A percentile compares a stretch with the other conserved stretches of the same genome.
Conservation (phyloP, 2,888 invertebrate species). For the Argyresthia albistria region DNA sequence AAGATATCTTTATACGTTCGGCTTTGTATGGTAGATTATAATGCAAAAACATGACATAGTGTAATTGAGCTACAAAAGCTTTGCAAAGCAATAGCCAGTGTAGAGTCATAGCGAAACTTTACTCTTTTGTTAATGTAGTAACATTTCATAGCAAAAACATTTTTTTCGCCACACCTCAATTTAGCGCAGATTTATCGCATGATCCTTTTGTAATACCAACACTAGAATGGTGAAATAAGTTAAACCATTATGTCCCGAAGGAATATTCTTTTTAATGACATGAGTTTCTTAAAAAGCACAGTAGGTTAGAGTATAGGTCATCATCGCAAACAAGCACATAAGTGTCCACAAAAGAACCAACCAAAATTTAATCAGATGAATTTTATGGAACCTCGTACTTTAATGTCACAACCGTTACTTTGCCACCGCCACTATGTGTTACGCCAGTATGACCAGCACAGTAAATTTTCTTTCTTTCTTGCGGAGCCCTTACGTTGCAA, state of each 20-base stretch:
- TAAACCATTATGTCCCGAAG: too few relatives aligned
- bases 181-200: conserved; percentile 47
- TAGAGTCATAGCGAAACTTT: conserved; percentile 72
- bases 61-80: not conserved
- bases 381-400: conserved; percentile 17
- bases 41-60: too few relatives aligned
- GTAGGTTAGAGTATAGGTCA: not conserved
- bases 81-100: conserved; percentile 54
- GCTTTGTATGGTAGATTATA: not conserved
- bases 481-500: conserved; percentile 71
- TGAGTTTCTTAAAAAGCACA: not conserved
- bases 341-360: not conserved
- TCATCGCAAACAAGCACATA: not conserved
- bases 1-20: too few relatives aligned
- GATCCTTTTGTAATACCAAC: conserved; percentile 22
- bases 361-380: not conserved
- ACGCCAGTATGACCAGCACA: conserved; percentile 56
- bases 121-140: conserved; percentile 51
- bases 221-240: too few relatives aligned
- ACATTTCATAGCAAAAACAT: conserved; percentile 27
- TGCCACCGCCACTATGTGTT: conserved; percentile 37
- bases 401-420: conserved; percentile 21
- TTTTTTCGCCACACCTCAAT: conserved; percentile 61
- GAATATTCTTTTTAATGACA: not conserved
- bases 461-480: conserved; percentile 71